Evolutionary conservation across 2,888 invertebrate species (phyloP).

Genomic region (Hydrotaea cyrtoneurina): DNA sequence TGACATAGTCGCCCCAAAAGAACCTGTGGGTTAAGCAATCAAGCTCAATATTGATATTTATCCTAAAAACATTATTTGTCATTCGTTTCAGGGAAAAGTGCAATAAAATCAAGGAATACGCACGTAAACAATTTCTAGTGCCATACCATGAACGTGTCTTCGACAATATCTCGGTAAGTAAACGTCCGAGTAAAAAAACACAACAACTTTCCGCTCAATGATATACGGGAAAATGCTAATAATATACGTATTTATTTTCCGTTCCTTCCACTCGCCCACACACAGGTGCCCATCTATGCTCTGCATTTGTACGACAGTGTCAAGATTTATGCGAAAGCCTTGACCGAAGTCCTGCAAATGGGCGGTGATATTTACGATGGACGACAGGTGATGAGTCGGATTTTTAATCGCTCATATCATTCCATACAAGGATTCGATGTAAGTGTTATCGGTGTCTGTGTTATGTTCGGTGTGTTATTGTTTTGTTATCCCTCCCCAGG

Average conservation of each 20-base stretch:
- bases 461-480: too few relatives aligned
- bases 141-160: conserved; percentile 89
- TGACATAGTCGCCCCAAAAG: too few relatives aligned
- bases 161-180: conserved; percentile 84
- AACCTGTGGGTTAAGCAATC: too few relatives aligned
- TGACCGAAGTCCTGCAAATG: conserved; percentile 86
- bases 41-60: not conserved
- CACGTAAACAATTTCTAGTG: conserved; percentile 87
- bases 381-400: conserved; percentile 87
- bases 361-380: conserved; percentile 89
- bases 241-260: not conserved
- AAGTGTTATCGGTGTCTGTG: conserved; percentile 68
- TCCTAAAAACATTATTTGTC: not conserved
- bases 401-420: conserved; percentile 88
- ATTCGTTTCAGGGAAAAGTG: conserved; percentile 84
- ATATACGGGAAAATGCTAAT: not conserved
- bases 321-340: conserved; percentile 91
- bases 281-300: conserved; percentile 88
- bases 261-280: not conserved
- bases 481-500: not conserved
- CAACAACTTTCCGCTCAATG: not conserved
- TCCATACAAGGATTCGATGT: conserved; percentile 91
- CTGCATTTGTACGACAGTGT: conserved; percentile 94
- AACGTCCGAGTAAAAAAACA: not conserved
- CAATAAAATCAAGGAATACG: conserved; percentile 86